Evolutionary conservation across 35 echinoderm and acorn worm genomes (phyloP).

Genomic region (Ptychodera flava): DNA sequence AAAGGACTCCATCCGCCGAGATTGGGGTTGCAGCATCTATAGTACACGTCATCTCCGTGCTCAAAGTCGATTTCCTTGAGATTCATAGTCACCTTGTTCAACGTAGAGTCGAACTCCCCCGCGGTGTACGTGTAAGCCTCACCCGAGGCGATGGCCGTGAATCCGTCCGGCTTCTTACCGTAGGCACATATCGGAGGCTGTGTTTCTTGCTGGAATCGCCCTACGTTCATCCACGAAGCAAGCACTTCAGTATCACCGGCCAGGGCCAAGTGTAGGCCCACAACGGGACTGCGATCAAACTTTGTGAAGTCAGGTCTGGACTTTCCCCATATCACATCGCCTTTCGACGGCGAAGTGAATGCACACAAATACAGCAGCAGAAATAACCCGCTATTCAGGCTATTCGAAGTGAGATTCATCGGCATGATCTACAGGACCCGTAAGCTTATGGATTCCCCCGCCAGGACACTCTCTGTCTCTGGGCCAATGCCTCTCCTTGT

Average conservation of each 20-base stretch:
- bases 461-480: no score
- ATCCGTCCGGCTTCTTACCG: not conserved
- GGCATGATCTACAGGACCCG: no score
- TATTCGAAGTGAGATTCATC: no score
- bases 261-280: not conserved
- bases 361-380: no score
- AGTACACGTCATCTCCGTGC: not conserved
- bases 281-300: not conserved
- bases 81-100: not conserved
- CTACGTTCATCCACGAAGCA: not conserved
- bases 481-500: no score
- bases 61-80: not conserved
- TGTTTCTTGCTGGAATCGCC: not conserved
- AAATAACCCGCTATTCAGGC: no score
- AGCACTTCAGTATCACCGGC: not conserved
- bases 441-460: no score
- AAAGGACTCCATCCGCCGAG: not conserved
- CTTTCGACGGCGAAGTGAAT: no score
- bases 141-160: not conserved
- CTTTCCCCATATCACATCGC: not conserved
- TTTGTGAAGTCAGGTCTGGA: not conserved
- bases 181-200: not conserved
- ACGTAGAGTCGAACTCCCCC: not conserved
- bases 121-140: not conserved
- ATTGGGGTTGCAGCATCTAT: not conserved